Conservation (phyloP, 2,113 vertebrate species). For the Vidua macroura region DNA sequence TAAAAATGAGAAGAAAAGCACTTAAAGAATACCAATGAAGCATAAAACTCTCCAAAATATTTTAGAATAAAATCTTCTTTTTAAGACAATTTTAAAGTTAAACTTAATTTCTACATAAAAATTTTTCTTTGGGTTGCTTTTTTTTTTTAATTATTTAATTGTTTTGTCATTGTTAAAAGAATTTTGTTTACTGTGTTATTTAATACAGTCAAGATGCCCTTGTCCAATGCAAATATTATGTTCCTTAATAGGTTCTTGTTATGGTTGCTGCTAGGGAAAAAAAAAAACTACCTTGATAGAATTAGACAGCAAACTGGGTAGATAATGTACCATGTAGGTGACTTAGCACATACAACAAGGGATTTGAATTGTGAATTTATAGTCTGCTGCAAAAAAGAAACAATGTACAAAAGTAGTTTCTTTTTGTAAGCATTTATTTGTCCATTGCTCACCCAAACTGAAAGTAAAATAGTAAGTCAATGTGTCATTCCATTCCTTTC, state of each 20-base stretch:
- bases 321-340: constrained; percentile 42
- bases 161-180: not conserved
- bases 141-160: not conserved
- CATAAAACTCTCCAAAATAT: constrained; percentile 21
- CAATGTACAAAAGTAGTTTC: not conserved
- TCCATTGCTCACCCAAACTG: not conserved
- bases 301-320: constrained; percentile 27
- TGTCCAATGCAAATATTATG: constrained; percentile 31
- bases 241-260: constrained; percentile 33
- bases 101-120: not conserved
- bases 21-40: constrained; percentile 20
- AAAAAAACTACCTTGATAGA: not conserved
- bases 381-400: not conserved
- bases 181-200: constrained; percentile 8
- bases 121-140: not conserved
- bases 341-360: constrained; percentile 9
- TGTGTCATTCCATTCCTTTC: not conserved
- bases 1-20: constrained; percentile 44
- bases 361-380: constrained; percentile 38
- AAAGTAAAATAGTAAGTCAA: constrained; percentile 3
- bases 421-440: constrained; percentile 14
- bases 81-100: not conserved
- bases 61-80: not conserved
- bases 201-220: not conserved
- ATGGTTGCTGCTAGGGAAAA: not conserved